Percentiles rank a stretch among this genome's conserved stretches.
These are phyloP conservation scores for Coendou prehensilis DNA, from an alignment of 2,797 vertebrate genomes.

Conservation along the genomic window DNA sequence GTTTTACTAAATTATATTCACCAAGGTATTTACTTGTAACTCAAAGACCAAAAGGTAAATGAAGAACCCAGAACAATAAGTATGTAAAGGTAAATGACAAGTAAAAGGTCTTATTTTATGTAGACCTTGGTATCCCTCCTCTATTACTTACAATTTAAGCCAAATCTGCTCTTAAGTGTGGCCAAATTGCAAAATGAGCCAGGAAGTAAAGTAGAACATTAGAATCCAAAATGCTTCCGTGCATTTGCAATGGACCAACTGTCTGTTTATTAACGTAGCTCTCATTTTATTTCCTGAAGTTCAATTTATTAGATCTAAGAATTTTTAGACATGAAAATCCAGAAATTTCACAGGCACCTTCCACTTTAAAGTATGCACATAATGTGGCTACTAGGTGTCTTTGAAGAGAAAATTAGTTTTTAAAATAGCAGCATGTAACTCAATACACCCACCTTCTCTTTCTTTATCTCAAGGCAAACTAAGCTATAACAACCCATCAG, in stretches of 20 bases:
- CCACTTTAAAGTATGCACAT: background rate
- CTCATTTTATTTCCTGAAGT: constrained; percentile 13
- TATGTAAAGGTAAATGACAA: background rate
- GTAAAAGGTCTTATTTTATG: background rate
- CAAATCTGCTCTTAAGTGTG: background rate
- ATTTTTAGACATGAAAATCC: background rate
- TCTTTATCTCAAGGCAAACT: background rate
- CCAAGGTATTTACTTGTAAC: background rate
- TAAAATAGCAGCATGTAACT: constrained; percentile 30
- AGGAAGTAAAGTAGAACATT: background rate
- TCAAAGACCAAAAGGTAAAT: background rate
- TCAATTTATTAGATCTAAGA: constrained; percentile 25
- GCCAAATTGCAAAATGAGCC: background rate
- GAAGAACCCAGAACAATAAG: background rate
- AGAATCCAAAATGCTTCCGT: background rate
- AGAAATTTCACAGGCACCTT: background rate
- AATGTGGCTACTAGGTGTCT: background rate
- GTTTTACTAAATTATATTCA: background rate
- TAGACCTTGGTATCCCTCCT: background rate
- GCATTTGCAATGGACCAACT: background rate
- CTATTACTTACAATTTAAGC: background rate
- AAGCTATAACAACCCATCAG: background rate
- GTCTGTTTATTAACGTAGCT: constrained; percentile 14
- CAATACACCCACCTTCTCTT: background rate
- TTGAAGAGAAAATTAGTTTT: constrained; percentile 47